These are phyloP conservation scores for Trichosurus vulpecula DNA, from an alignment of 2,797 vertebrate species.

Conservation along the genomic window DNA sequence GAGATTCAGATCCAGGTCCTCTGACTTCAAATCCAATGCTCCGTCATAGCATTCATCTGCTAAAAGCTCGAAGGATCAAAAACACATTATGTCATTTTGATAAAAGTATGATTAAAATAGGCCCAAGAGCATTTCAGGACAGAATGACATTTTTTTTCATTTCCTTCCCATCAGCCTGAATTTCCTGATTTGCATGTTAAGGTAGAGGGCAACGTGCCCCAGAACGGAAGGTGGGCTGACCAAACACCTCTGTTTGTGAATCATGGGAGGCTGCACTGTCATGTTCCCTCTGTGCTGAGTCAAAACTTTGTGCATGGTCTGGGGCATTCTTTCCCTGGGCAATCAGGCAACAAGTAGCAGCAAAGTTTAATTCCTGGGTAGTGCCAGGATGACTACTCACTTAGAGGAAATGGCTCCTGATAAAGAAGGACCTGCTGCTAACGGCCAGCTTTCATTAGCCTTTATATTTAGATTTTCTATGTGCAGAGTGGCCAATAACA, in stretches of 20 bases:
- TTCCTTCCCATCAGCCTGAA: slow-evolving; percentile 21
- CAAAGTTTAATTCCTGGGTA: slow-evolving; percentile 54
- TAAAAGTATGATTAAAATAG: slow-evolving; percentile 54
- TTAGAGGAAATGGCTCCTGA: slow-evolving; percentile 36
- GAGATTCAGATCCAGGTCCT: neutral
- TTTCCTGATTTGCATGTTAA: slow-evolving; percentile 55
- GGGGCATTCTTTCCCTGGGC: slow-evolving; percentile 3
- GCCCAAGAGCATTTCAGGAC: slow-evolving; percentile 6
- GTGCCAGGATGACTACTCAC: neutral
- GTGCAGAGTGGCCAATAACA: slow-evolving; percentile 42
- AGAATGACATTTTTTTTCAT: slow-evolving; percentile 30
- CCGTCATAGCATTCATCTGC: slow-evolving; percentile 7
- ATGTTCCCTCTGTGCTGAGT: slow-evolving; percentile 43
- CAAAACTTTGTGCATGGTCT: slow-evolving; percentile 28
- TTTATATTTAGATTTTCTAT: slow-evolving; percentile 57
- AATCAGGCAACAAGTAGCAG: slow-evolving; percentile 12
- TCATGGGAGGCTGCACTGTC: slow-evolving; percentile 53
- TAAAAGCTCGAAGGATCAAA: slow-evolving; percentile 17
- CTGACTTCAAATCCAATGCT: neutral
- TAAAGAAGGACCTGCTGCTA: slow-evolving; percentile 43
- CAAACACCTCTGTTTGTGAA: slow-evolving; percentile 49
- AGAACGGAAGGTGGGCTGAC: slow-evolving; percentile 12
- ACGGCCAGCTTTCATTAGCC: slow-evolving; percentile 31
- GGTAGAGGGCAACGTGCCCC: neutral
- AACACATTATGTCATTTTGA: neutral